Percentiles rank a stretch among this genome's conserved stretches.
These are phyloP conservation scores for Quiscalus mexicanus DNA, from an alignment of 2,113 vertebrate species.

Conservation along the genomic window DNA sequence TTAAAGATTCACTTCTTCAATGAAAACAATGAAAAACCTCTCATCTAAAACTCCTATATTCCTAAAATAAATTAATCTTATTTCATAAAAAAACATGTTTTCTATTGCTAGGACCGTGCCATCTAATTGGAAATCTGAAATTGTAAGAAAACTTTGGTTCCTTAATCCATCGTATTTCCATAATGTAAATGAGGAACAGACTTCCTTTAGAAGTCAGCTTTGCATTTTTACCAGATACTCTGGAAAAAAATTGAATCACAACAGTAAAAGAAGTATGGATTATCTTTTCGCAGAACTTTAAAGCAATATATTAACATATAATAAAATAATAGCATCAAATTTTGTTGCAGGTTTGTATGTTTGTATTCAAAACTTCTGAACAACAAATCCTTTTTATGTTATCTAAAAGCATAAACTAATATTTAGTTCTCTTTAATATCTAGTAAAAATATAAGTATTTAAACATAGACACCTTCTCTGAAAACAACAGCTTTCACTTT, in stretches of 20 bases:
- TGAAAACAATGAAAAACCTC: constrained; percentile 54
- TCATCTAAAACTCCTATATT: not conserved
- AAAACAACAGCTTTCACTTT: not conserved
- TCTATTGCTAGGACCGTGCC: constrained; percentile 48
- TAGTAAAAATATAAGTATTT: not conserved
- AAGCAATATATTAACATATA: not conserved
- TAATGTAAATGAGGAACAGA: constrained; percentile 37
- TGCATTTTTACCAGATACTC: constrained; percentile 25
- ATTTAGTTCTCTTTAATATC: not conserved
- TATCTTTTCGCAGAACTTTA: not conserved
- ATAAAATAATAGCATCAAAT: not conserved
- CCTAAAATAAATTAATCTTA: constrained; percentile 54
- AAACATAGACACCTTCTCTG: not conserved
- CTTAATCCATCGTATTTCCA: constrained; percentile 52
- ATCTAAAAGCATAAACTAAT: not conserved
- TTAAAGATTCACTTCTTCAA: constrained; percentile 67
- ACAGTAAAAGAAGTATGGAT: not conserved
- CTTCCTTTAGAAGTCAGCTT: constrained; percentile 10
- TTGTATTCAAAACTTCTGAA: not conserved
- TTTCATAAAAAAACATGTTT: constrained; percentile 20
- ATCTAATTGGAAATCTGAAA: constrained; percentile 61
- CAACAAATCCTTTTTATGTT: not conserved
- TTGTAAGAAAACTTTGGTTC: constrained; percentile 29
- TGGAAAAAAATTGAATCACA: not conserved
- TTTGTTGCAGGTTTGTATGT: not conserved